These are phyloP conservation scores for Campopleginae sp. DNA, from an alignment of 2,888 invertebrate genomes.

Conservation along the genomic window DNA sequence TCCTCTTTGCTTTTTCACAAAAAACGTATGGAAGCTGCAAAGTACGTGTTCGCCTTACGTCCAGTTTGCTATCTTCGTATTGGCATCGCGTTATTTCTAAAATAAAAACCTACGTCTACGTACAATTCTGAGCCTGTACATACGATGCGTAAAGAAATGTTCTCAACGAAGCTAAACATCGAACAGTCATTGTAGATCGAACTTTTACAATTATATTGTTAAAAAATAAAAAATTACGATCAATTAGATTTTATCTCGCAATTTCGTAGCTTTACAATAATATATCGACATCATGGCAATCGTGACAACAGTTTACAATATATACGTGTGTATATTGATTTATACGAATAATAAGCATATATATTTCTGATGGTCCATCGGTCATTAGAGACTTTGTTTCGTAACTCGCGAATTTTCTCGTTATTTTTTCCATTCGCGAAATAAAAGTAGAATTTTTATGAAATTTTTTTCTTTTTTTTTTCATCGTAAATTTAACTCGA, in stretches of 20 bases:
- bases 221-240: slow-evolving; percentile 26
- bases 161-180: slow-evolving; percentile 55
- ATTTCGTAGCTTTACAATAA: slow-evolving; percentile 55
- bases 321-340: slow-evolving; percentile 31
- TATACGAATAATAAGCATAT: slow-evolving; percentile 17
- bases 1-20: not conserved
- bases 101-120: not conserved
- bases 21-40: not conserved
- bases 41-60: slow-evolving; percentile 8
- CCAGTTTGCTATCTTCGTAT: not conserved
- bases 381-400: slow-evolving; percentile 9
- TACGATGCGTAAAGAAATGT: slow-evolving; percentile 19
- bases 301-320: slow-evolving; percentile 57
- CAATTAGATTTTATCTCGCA: not conserved
- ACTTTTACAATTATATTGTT: slow-evolving; percentile 36
- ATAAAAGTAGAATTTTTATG: not conserved
- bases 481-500: not conserved
- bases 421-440: slow-evolving; percentile 3
- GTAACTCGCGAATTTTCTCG: slow-evolving; percentile 28
- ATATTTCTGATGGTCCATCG: slow-evolving; percentile 35
- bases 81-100: slow-evolving; percentile 14
- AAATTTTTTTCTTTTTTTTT: not conserved
- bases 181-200: slow-evolving; percentile 32
- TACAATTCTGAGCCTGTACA: slow-evolving; percentile 3
- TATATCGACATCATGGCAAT: slow-evolving; percentile 62